These are phyloP conservation scores for Anas capensis DNA, from an alignment of 2,797 vertebrate genomes.

Conservation along the genomic window DNA sequence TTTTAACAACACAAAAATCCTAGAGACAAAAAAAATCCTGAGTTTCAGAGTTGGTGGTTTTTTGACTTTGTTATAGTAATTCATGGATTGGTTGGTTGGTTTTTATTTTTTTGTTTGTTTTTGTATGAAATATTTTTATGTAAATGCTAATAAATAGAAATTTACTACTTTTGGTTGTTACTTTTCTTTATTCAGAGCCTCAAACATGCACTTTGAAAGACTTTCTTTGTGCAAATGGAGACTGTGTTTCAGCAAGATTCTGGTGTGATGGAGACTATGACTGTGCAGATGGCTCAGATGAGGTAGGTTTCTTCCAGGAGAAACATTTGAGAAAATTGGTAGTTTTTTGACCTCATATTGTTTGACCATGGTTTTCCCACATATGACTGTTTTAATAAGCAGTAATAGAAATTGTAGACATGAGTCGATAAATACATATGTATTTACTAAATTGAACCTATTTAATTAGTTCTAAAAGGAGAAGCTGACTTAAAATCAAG, in stretches of 20 bases:
- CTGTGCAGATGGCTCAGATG: constrained; percentile 95
- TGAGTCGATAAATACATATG: not conserved
- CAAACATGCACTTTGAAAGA: constrained; percentile 96
- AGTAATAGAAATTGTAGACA: fast-evolving
- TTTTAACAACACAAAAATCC: not conserved
- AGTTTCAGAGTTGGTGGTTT: not conserved
- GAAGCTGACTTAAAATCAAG: not conserved
- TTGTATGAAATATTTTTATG: not conserved
- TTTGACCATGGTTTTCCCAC: not conserved
- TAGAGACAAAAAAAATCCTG: not conserved
- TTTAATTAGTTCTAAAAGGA: not conserved
- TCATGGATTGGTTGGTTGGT: not conserved
- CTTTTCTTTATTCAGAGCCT: constrained; percentile 84
- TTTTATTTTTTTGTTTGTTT: fast-evolving
- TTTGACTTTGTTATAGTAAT: not conserved
- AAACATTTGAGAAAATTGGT: not conserved
- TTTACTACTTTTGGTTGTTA: not conserved
- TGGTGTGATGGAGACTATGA: constrained; percentile 98
- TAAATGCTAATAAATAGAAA: not conserved
- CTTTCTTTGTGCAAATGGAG: constrained; percentile 93
- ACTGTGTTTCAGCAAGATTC: constrained; percentile 94
- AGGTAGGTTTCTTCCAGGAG: constrained; percentile 80
- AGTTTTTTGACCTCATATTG: not conserved
- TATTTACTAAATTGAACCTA: not conserved
- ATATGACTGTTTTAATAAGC: not conserved